Percentiles rank a stretch among this genome's conserved stretches.
Evolutionary conservation across 37 sponge, comb jelly and placozoan species (phyloP).

Genomic region (Ephydatia muelleri): DNA sequence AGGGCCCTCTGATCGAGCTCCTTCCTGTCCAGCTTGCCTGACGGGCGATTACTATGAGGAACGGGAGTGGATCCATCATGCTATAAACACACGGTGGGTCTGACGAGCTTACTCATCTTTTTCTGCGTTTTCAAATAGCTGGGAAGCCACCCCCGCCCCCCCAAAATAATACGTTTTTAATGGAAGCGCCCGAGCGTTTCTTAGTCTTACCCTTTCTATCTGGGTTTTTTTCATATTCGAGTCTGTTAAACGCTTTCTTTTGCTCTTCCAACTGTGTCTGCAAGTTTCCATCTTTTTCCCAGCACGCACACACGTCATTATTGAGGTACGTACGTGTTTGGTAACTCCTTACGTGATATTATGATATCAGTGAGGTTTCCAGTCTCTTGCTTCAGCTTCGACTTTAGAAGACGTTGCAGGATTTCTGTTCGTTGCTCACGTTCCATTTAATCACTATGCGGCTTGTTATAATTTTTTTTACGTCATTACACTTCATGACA

Average conservation of each 20-base stretch:
- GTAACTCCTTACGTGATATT: slow-evolving; percentile 26
- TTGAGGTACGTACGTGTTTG: background rate
- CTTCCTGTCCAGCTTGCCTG: background rate
- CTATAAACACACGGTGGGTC: too few species aligned
- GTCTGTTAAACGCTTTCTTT: slow-evolving; percentile 29
- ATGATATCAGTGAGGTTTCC: slow-evolving; percentile 55
- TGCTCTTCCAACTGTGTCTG: slow-evolving; percentile 41
- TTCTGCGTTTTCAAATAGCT: background rate
- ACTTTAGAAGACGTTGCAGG: background rate
- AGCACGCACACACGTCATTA: background rate
- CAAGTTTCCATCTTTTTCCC: slow-evolving; percentile 46
- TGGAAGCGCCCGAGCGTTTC: background rate
- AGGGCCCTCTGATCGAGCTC: background rate
- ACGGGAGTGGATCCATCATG: background rate
- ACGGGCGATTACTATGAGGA: background rate
- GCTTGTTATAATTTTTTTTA: too few species aligned
- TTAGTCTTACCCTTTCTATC: slow-evolving; percentile 45
- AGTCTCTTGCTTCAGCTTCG: slow-evolving; percentile 15
- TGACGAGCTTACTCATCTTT: background rate
- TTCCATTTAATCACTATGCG: background rate
- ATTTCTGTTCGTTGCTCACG: background rate
- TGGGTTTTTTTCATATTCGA: slow-evolving; percentile 60
- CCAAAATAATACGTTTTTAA: background rate
- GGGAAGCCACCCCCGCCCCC: background rate
- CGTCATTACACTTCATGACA: too few species aligned